Conservation (phyloP, 2,797 vertebrate genomes). For the Masticophis lateralis region DNA sequence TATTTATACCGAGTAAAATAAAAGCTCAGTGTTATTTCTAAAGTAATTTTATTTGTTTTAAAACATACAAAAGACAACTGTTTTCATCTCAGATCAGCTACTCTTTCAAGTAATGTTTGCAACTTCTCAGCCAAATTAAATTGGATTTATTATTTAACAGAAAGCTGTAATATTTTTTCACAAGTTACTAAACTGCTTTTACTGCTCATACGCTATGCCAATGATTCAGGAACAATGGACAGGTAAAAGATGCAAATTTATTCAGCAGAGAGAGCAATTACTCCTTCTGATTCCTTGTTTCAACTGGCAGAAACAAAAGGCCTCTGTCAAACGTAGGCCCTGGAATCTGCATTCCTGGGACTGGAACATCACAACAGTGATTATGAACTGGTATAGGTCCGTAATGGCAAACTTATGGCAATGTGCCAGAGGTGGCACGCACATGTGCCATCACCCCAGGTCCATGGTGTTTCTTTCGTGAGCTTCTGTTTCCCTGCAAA, state of each 20-base stretch:
- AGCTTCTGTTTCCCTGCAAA: no score
- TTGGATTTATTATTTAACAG: background rate
- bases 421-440: no score
- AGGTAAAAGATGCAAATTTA: background rate
- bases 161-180: background rate
- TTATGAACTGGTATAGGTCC: background rate
- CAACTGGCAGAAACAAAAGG: background rate
- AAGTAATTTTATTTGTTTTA: background rate
- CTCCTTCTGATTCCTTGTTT: background rate
- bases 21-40: background rate
- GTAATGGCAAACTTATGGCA: no score
- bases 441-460: no score
- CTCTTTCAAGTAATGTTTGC: background rate
- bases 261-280: background rate
- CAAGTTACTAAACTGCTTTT: background rate
- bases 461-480: no score
- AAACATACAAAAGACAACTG: background rate
- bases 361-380: background rate
- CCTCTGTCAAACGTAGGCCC: background rate
- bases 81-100: background rate
- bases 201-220: background rate
- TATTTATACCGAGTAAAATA: background rate
- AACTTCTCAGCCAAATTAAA: background rate
- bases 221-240: background rate
- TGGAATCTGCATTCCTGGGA: background rate